A percentile compares a stretch with the other conserved stretches of the same genome.
Conservation (phyloP, 2,888 invertebrate species). For the Drosophila suboccidentalis region DNA sequence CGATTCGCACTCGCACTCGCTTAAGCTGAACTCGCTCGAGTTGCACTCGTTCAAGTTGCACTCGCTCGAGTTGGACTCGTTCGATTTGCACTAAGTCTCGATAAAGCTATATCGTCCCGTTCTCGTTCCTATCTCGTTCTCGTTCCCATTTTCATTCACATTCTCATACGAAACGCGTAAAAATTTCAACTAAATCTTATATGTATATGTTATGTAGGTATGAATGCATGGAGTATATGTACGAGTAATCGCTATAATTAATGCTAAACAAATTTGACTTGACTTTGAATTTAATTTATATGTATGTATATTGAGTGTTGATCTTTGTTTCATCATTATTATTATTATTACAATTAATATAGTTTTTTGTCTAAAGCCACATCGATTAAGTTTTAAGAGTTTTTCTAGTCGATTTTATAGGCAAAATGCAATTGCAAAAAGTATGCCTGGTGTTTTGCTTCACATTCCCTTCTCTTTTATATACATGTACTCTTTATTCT, state of each 20-base stretch:
- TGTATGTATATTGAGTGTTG: slow-evolving; percentile 25
- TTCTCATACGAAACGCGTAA: slow-evolving; percentile 72
- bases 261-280: slow-evolving; percentile 75
- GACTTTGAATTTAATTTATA: slow-evolving; percentile 27
- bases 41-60: slow-evolving; percentile 3
- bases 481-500: slow-evolving; percentile 21
- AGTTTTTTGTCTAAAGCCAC: slow-evolving; percentile 77
- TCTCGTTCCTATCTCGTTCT: background rate
- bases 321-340: slow-evolving; percentile 15
- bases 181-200: slow-evolving; percentile 75
- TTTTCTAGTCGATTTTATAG: slow-evolving; percentile 44
- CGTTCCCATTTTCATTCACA: slow-evolving; percentile 19
- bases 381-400: slow-evolving; percentile 71
- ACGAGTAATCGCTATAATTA: slow-evolving; percentile 55
- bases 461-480: slow-evolving; percentile 17
- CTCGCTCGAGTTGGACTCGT: slow-evolving; percentile 26
- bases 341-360: slow-evolving; percentile 28
- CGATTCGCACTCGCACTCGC: slow-evolving; percentile 44
- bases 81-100: slow-evolving; percentile 42
- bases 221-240: slow-evolving; percentile 38
- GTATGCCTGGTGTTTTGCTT: slow-evolving; percentile 62
- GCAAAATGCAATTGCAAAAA: slow-evolving; percentile 54
- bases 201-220: slow-evolving; percentile 40
- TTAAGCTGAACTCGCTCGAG: slow-evolving; percentile 2
- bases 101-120: slow-evolving; percentile 66